Base-by-base conservation (phyloP, 2,888 invertebrate genomes). In the Heliconius erato region DNA sequence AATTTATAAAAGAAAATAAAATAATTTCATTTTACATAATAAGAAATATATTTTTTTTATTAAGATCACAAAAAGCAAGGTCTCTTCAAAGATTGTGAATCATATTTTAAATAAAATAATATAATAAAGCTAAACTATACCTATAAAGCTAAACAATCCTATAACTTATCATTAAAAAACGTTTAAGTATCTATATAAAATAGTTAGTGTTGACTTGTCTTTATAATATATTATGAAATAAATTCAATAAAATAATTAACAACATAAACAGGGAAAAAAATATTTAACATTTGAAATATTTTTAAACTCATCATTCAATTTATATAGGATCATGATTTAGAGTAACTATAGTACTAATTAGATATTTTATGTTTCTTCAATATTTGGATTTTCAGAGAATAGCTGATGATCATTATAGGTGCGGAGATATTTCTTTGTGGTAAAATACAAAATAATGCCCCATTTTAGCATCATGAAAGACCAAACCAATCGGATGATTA, bases 381-480 rank as follows among this genome's bases (percentile, higher is more conserved):
- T 93, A 84, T 94, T 91, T 14, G 94, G 94, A 87, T 95, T 94
- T 87, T 96, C 95, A 0, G 94, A 93, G 89, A 95, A 94, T 26
- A 96, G 91, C 88, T 95, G 94, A 79, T 94, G 91, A 83, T 95
- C 95, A 81, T 94, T 94, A 86, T 95, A 95, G 3, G 95, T 95
- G 40, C 93, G 90, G 12, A 94, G 90, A 83, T 96, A 96, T 82
- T 92, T 93, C 86, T 92, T 93, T 1, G 95, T 94, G 82, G 92
- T 91, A 83, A 91, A 90, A 88, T 96, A 96, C 67, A 96, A 91
- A 59, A 96, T 81, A 7, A 96, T 85, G 59, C 96, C 96, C 94
- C 96, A 96, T 86, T 96, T 96, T 89, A 95, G 91, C 92, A 96
- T 95, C 92, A 96, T 95, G 87, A 96, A 94, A 0, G 96, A 94